Evolutionary conservation across 1,140 invertebrate species (phyloP).

Genomic region (Hirudo medicinalis): DNA sequence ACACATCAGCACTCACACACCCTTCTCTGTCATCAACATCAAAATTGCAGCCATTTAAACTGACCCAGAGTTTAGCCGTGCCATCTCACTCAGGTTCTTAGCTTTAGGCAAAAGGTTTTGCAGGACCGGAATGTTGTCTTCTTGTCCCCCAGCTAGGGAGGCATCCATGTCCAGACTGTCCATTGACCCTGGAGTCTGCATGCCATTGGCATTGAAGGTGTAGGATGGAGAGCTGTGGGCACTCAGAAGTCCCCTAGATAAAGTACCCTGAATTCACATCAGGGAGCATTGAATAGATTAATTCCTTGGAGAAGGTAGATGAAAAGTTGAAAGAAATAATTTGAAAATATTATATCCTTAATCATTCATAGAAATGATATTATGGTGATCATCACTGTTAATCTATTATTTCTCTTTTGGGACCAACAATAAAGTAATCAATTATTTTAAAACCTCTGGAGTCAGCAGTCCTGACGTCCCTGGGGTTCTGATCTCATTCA

Average conservation of each 20-base stretch:
- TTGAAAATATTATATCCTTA: no score
- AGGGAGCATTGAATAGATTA: constrained; percentile 32
- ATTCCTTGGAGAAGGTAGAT: no score
- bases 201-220: constrained; percentile 37
- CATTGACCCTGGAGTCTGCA: constrained; percentile 37
- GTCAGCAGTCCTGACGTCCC: not conserved
- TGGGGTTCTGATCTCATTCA: constrained; percentile 13
- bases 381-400: not conserved
- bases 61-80: constrained; percentile 86
- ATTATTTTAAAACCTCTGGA: constrained; percentile 1
- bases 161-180: constrained; percentile 39
- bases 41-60: constrained; percentile 36
- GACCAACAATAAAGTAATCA: not conserved
- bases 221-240: constrained; percentile 31
- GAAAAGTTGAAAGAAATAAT: no score
- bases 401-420: not conserved
- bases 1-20: no score
- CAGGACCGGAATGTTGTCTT: constrained; percentile 56
- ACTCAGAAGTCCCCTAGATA: constrained; percentile 27
- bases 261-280: constrained; percentile 31
- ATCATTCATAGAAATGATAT: not conserved
- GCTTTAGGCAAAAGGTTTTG: constrained; percentile 60
- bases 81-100: constrained; percentile 81
- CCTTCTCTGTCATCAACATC: not conserved
- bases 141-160: constrained; percentile 51